Base-by-base conservation (phyloP, 2,113 vertebrate species). In the Strix aluco region DNA sequence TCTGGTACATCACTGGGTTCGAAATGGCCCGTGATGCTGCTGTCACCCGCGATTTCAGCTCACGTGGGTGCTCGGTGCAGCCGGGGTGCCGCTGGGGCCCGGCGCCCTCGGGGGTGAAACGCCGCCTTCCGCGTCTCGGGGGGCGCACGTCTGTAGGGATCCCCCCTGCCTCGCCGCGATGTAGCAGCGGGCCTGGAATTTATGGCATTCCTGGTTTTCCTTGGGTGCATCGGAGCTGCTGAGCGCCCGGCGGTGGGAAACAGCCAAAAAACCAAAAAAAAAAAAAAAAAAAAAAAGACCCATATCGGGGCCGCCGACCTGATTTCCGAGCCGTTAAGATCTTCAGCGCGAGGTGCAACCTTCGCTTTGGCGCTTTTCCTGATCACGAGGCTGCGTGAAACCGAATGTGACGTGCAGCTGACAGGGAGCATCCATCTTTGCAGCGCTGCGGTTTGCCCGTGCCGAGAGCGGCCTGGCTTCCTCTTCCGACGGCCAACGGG, bases 401-500 rank as follows among this genome's bases (percentile, higher is more conserved):
- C 63, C 83, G 86, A 92, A 52, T 59, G 70, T 94, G 85, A 94
- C 92, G 87, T 61, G 86, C 79, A 49, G 80, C 94, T 86, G 95
- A 80, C 47, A 93, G 72, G 93, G 81, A 95, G 94, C 88, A 95
- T 97, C 96, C 97, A 63, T 97, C 96, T 97, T 96, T 89, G 79
- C 88, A 55, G 84, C 69, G 22, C 70, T 86, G 95, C 88, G 92
- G 88, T 94, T 94, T 92, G 94, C 61, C 72, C 94, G 47, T 44
- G 44, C 44, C 44, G 44, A 44, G 42, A 44, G 44, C 44, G 25
- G 93, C 59, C 84, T 86, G 95, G 95, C 95, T 98, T 97, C 96
- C 96, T 91, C 94, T 95, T 80, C 83, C 77, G 44, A 91, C 15
- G 32, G 91, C 49, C 13, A 23, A 86, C 46, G 61, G 49, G 46